Base-by-base conservation (phyloP, 1,140 invertebrate species). In the Temnothorax curvispinosus region DNA sequence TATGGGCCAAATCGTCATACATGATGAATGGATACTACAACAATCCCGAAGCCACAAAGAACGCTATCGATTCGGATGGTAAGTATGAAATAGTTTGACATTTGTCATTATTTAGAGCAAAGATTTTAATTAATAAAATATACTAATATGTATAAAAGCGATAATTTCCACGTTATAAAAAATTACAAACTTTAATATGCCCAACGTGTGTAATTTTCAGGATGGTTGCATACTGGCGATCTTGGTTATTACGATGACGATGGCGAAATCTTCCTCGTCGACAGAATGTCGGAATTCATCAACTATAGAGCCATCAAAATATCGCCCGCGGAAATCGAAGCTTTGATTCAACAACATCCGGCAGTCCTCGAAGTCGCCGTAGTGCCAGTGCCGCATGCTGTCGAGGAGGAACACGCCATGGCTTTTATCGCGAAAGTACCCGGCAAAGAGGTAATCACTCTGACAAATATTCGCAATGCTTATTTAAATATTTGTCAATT, bases 321-420 rank as follows among this genome's bases (percentile, higher is more conserved):
- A 32, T 86, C 92, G 5, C 91, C 92, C 3, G 54, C 62, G 21
- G 88, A 92, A 89, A 96, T 98, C 18, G 97, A 98, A 94, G 95
- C 95, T 74, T 92, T 98, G n/a, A 95, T 98, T 13, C 90, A 96
- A 3, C 93, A 94, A 44, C 97, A 98, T 94, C 96, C 97, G 1
- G 96, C 93, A 0, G 96, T 98, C 2, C 90, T 94, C 56, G 97
- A 97, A 88, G 96, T 95, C 9, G 97, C 96, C 0, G 97, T 98
- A 0, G 96, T 98, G 50, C 97, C 97, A 0, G 94, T 98, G 35
- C 96, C 97, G 0, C 95, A 97, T 88, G 90, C 95, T 15, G 92
- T 95, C 54, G 95, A 95, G 87, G 96, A 96, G 27, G 97, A 98
- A 88, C 94, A 97, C 13, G 96, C 97, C 0, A 95, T 96, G 58